Percentiles rank a stretch among this genome's conserved stretches.
phyloP scores from a whole-genome alignment of 2,113 vertebrate species.

The Kobus ellipsiprymnus region DNA sequence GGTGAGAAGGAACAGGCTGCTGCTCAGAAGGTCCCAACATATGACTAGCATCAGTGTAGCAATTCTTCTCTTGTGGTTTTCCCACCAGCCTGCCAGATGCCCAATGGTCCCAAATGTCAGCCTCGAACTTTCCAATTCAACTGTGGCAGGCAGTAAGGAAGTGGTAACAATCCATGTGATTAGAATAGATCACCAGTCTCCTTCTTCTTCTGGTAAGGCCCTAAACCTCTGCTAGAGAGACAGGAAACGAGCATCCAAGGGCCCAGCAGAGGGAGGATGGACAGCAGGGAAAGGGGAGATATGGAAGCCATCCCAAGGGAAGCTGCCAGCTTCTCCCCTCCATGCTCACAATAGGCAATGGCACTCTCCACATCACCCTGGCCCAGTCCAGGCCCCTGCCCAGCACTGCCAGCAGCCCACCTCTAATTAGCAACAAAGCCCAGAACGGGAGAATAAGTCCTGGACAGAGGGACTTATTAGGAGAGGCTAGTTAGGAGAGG shows the following conservation, averaged over 20 bases:
- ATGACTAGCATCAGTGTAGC: constrained; percentile 12
- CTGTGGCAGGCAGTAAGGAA: constrained; percentile 33
- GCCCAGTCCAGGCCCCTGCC: neutral
- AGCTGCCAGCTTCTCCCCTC: neutral
- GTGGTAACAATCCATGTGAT: constrained; percentile 35
- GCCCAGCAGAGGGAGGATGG: neutral
- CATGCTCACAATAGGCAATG: neutral
- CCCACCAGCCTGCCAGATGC: constrained; percentile 10
- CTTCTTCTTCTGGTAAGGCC: neutral
- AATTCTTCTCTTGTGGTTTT: constrained; percentile 48
- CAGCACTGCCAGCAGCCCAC: neutral
- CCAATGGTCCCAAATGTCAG: constrained; percentile 4
- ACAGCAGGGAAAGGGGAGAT: neutral
- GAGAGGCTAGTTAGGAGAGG: neutral
- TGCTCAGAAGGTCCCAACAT: constrained; percentile 42
- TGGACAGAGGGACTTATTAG: neutral
- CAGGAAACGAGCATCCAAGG: neutral
- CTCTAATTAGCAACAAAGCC: neutral
- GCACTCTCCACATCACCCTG: neutral
- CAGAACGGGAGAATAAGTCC: neutral
- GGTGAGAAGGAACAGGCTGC: constrained; percentile 62
- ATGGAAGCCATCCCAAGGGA: neutral
- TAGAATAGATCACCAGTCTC: neutral
- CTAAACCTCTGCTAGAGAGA: neutral
- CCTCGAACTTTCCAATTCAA: constrained; percentile 28